These are phyloP conservation scores for Gryon sp. DNA, from an alignment of 1,140 invertebrate species.

Conservation along the genomic window DNA sequence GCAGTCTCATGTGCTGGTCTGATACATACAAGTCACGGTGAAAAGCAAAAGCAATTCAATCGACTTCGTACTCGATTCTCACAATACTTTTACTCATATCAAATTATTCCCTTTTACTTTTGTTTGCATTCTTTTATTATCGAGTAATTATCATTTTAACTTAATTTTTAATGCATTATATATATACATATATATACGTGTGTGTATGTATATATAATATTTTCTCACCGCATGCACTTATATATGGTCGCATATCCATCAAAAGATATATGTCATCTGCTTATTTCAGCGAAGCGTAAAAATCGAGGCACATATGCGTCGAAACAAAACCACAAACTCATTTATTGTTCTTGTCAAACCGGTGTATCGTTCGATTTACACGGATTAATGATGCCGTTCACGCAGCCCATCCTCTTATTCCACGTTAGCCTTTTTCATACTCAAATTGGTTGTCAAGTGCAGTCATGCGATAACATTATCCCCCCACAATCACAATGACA, in stretches of 20 bases:
- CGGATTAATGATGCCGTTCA: constrained; percentile 43
- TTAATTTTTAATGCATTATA: no score
- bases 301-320: constrained; percentile 3
- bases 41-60: no score
- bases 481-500: no score
- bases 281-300: constrained; percentile 5
- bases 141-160: no score
- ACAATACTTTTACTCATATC: no score
- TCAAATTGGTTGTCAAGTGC: constrained; percentile 16
- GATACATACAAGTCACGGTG: no score
- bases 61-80: no score
- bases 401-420: constrained; percentile 25
- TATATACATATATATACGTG: no score
- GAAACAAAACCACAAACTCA: constrained; percentile 19
- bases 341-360: constrained; percentile 42
- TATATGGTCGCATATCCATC: neutral
- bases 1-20: no score
- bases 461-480: constrained; percentile 1
- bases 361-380: constrained; percentile 28
- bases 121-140: no score
- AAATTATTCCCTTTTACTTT: no score
- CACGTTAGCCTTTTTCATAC: constrained; percentile 16
- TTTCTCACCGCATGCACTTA: constrained; percentile 10
- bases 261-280: constrained; percentile 5
- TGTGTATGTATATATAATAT: no score